Evolutionary conservation across 1,140 invertebrate species (phyloP), one percentile per base, ranked within the genome.

Genomic region (Lanistes nyassanus): DNA sequence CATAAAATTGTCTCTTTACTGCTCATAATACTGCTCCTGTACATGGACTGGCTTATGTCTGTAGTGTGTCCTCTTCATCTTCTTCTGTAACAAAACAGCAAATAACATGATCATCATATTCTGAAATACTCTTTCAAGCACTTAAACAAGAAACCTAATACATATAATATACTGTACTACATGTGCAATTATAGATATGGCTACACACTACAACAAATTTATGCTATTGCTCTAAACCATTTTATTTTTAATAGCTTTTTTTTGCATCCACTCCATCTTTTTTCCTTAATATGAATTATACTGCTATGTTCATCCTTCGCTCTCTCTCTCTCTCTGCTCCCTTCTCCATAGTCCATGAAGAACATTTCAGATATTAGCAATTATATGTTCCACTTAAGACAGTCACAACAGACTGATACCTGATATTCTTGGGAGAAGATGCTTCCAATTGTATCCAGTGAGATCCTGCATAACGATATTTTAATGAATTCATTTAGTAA

Each of bases 381-480:
- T 9, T 29, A 64, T 64, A 21, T 5, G 7, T 3, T 31, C 7
- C 19, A 64, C 29, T 64, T 34, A 29, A 93, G 91, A 72, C 89
- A 84, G 56, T 83, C 84, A 74, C 88, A 86, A 19, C 88, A 84
- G n/a, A 53, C 62, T 37, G 81, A 39, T 42, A 67, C 85, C 77
- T 89, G 88, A 69, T 84, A 85, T 78, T 89, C 86, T 76, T 88
- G 85, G n/a, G 83, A 80, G 65, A 83, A 83, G 36, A 90, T 89
- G 77, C 88, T 89, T 26, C 82, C 82, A 31, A 90, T 76, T 36
- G 88, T 85, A 58, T 66, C 84, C 78, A 78, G 37, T 67, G 78
- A 66, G 6, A 76, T 56, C 56, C 72, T 77, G 65, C 53, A 68
- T 76, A 19, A 69, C 19, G 31, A 70, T 16, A 53, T 74, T 31